Evolutionary conservation across 2,797 vertebrate genomes (phyloP).

Genomic region (Sorex maritimensis): DNA sequence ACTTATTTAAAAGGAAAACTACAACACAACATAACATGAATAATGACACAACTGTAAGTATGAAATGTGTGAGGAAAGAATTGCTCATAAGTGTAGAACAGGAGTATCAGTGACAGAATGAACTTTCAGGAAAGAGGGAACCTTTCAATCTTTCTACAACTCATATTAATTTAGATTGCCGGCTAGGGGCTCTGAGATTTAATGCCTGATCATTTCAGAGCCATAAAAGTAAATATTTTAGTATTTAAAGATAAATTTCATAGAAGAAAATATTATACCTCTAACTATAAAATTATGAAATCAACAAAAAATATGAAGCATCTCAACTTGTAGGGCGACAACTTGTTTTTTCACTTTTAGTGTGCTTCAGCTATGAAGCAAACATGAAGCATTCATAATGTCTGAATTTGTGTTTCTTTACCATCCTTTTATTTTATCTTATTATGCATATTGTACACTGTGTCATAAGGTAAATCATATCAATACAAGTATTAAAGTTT

Average conservation of each 20-base stretch:
- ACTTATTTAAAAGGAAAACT: slow-evolving; percentile 28
- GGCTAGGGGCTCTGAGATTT: slow-evolving; percentile 55
- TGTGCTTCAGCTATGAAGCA: slow-evolving; percentile 48
- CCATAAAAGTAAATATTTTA: slow-evolving; percentile 51
- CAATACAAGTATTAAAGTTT: slow-evolving; percentile 40
- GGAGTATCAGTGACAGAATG: background rate
- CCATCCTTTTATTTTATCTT: slow-evolving; percentile 58
- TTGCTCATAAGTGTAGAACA: background rate
- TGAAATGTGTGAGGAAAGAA: background rate
- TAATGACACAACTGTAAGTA: background rate
- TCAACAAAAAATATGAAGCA: background rate
- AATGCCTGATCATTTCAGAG: slow-evolving; percentile 62
- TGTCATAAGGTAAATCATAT: slow-evolving; percentile 67
- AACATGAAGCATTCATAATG: background rate
- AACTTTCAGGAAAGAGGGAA: slow-evolving; percentile 55
- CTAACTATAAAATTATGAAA: background rate
- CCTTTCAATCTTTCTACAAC: slow-evolving; percentile 62
- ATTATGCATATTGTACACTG: slow-evolving; percentile 64
- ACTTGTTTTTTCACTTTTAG: background rate
- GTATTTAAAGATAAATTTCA: slow-evolving; percentile 57
- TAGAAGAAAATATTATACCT: slow-evolving; percentile 33
- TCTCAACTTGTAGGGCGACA: background rate
- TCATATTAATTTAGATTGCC: slow-evolving; percentile 58
- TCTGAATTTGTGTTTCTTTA: slow-evolving; percentile 50
- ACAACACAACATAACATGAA: background rate